Conservation (phyloP, 1,140 invertebrate species). For the Yoshiicerus persimilis region DNA sequence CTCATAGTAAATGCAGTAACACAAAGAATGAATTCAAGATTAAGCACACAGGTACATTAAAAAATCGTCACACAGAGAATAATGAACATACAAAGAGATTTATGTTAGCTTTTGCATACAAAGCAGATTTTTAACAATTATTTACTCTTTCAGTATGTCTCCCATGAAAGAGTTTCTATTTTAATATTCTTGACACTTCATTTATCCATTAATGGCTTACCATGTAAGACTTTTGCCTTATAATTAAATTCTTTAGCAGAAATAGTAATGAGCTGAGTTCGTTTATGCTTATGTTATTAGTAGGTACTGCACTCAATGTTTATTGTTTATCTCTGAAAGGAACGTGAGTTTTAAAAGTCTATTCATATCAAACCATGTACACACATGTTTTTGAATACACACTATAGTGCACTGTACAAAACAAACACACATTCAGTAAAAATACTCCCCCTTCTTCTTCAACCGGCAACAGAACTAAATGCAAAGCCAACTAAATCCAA, state of each 20-base stretch:
- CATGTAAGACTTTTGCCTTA: background rate
- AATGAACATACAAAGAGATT: background rate
- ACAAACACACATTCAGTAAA: background rate
- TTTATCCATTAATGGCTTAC: background rate
- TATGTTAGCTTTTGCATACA: background rate
- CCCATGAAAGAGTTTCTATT: background rate
- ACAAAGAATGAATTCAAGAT: background rate
- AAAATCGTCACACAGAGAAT: background rate
- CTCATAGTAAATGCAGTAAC: too few species aligned
- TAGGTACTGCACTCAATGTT: background rate
- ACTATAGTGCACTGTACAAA: too few species aligned
- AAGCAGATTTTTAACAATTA: background rate
- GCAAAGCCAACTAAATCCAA: background rate
- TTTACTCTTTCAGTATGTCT: background rate
- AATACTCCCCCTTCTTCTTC: background rate
- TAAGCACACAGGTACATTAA: background rate
- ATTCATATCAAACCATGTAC: background rate
- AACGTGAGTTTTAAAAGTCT: too few species aligned
- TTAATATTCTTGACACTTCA: background rate
- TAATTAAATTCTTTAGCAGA: background rate
- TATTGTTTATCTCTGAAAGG: background rate
- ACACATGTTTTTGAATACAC: background rate
- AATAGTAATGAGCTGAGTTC: background rate
- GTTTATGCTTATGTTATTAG: background rate
- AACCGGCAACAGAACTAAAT: background rate